Conservation (phyloP, 2,888 invertebrate genomes). For the Ceriagrion tenellum region DNA sequence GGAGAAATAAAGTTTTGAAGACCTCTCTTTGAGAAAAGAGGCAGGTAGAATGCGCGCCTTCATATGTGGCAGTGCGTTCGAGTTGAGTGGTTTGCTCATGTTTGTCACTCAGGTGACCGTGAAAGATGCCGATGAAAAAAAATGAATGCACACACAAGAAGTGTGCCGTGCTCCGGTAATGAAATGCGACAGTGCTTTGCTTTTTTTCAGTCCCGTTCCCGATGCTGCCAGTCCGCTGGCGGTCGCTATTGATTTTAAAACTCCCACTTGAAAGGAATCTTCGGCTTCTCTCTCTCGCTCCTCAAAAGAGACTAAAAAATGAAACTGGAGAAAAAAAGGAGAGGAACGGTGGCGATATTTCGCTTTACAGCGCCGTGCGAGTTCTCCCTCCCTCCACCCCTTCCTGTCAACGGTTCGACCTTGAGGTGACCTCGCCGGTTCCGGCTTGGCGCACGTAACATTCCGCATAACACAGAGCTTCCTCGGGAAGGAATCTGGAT, state of each 20-base stretch:
- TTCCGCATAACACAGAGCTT: no score
- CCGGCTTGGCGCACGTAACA: no score
- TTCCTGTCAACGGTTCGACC: constrained; percentile 28
- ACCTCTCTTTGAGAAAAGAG: no score
- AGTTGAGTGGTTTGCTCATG: no score
- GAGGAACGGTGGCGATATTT: background rate
- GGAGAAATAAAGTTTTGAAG: no score
- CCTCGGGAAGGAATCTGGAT: no score
- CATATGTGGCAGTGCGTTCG: no score
- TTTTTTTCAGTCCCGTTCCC: background rate
- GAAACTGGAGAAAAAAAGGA: background rate
- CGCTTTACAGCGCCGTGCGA: background rate
- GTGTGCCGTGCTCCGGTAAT: background rate
- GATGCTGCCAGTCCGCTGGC: background rate
- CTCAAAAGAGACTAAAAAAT: no score
- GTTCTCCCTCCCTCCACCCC: background rate
- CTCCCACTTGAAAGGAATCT: constrained; percentile 35
- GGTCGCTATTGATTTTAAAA: constrained; percentile 1
- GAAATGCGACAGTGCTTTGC: background rate
- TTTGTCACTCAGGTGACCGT: no score
- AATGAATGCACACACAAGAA: background rate
- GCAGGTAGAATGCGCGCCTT: no score
- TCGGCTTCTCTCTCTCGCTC: background rate
- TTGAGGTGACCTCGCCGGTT: constrained; percentile 24
- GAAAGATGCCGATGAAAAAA: no score